phyloP scores from a whole-genome alignment of 23 tunicate genomes.

The Clavelina lepadiformis region DNA sequence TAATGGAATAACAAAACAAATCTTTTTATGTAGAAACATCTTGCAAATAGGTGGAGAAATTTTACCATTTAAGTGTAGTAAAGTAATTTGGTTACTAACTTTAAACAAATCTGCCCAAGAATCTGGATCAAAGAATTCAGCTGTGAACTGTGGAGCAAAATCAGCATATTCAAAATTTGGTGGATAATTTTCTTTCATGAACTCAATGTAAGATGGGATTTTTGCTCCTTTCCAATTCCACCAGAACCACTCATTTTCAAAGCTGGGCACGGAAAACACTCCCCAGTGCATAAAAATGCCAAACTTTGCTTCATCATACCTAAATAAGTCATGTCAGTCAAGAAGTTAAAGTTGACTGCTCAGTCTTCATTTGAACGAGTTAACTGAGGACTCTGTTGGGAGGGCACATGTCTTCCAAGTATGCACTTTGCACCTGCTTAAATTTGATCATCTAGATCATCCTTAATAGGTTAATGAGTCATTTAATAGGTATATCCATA shows the following conservation, averaged over 20 bases:
- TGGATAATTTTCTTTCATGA: conserved; percentile 28
- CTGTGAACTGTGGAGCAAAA: conserved; percentile 34
- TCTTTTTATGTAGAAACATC: no score
- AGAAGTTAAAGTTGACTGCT: no score
- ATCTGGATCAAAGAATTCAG: conserved; percentile 42
- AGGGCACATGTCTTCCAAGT: neutral
- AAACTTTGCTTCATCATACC: conserved; percentile 64
- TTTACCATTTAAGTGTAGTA: no score
- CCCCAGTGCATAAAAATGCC: conserved; percentile 69
- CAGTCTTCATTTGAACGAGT: neutral
- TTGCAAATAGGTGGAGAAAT: no score
- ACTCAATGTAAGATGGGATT: neutral
- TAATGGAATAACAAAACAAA: no score
- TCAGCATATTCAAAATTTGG: conserved; percentile 31
- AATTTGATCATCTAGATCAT: no score
- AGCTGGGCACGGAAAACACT: conserved; percentile 64
- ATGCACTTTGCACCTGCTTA: no score
- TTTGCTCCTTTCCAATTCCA: conserved; percentile 25
- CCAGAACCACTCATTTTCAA: conserved; percentile 40
- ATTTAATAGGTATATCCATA: no score
- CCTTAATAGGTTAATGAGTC: no score
- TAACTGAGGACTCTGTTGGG: neutral
- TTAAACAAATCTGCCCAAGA: conserved; percentile 39
- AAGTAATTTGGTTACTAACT: no score
- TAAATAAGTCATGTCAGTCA: no score